phyloP scores from a whole-genome alignment of 2,888 invertebrate genomes.

The Agrochola lota region DNA sequence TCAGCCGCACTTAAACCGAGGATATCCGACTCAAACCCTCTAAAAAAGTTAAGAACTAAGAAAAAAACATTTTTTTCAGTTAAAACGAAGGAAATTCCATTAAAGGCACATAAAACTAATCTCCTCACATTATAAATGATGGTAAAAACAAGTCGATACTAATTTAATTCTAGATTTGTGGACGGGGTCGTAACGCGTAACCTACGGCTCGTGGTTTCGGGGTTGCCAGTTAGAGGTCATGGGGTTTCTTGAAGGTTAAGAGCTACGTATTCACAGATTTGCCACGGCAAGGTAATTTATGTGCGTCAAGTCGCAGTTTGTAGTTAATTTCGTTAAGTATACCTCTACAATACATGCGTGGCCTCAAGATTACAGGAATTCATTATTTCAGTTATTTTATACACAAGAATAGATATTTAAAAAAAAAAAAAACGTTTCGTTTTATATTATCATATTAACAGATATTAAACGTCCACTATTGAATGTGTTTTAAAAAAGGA shows the following conservation, averaged over 20 bases:
- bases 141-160: slow-evolving; percentile 26
- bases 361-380: slow-evolving; percentile 40
- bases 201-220: slow-evolving; percentile 49
- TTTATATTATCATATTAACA: too few species aligned
- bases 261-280: slow-evolving; percentile 53
- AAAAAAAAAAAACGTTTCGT: too few species aligned
- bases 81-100: slow-evolving; percentile 4
- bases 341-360: slow-evolving; percentile 24
- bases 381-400: slow-evolving; percentile 26
- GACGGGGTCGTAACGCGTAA: slow-evolving; percentile 35
- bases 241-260: slow-evolving; percentile 62
- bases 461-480: neutral
- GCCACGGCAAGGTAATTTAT: slow-evolving; percentile 52
- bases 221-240: slow-evolving; percentile 54
- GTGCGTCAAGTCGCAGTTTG: slow-evolving; percentile 37
- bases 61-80: neutral
- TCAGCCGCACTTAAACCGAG: slow-evolving; percentile 6
- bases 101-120: slow-evolving; percentile 19
- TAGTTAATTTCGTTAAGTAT: slow-evolving; percentile 50
- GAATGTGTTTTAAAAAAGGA: neutral
- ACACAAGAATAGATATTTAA: neutral
- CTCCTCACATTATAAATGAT: slow-evolving; percentile 4
- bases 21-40: slow-evolving; percentile 2
- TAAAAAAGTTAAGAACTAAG: neutral
- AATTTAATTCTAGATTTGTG: slow-evolving; percentile 46